These are phyloP conservation scores for Harmothoe impar DNA, from an alignment of 2,888 invertebrate species.

Conservation along the genomic window DNA sequence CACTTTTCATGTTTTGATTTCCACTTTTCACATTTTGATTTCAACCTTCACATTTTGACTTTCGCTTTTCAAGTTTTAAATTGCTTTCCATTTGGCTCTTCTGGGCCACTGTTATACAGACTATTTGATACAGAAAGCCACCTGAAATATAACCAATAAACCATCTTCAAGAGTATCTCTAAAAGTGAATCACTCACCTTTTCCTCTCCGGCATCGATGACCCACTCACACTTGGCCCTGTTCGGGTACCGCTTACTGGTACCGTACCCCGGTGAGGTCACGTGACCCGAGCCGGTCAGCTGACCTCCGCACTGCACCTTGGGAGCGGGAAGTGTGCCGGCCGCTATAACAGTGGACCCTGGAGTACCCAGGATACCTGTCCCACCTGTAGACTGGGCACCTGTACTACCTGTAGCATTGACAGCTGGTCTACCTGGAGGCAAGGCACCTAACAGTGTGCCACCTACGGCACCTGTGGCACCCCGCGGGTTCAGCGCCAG, in stretches of 20 bases:
- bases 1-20: no score
- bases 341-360: background rate
- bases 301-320: background rate
- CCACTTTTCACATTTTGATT: no score
- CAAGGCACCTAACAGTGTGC: background rate
- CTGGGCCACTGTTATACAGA: no score
- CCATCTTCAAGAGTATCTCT: background rate
- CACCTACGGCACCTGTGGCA: background rate
- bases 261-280: constrained; percentile 14
- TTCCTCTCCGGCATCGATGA: background rate
- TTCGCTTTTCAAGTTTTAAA: no score
- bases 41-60: no score
- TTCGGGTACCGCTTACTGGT: background rate
- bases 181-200: background rate
- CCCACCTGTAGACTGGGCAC: no score
- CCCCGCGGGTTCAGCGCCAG: background rate
- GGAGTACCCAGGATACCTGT: no score
- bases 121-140: no score
- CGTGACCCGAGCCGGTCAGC: background rate
- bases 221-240: background rate
- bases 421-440: background rate
- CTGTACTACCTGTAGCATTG: no score
- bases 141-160: background rate
- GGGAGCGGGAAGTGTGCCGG: background rate
- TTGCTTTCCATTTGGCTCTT: no score